Percentiles rank a stretch among this genome's conserved stretches.
phyloP scores from a whole-genome alignment of 2,113 vertebrate species.

The Pithys albifrons region DNA sequence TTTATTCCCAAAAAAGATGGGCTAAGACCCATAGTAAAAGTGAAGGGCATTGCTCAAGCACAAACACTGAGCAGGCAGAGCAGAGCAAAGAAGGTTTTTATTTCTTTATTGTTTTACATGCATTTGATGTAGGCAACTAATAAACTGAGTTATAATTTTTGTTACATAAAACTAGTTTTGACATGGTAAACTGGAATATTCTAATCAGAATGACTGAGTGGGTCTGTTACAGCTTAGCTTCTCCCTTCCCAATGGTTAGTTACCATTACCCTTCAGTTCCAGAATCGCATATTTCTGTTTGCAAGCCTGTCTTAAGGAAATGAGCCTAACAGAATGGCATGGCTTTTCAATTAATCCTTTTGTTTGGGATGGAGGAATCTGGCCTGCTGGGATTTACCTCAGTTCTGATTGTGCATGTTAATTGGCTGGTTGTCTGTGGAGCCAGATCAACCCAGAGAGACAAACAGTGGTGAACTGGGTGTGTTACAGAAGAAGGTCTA shows the following conservation, averaged over 20 bases:
- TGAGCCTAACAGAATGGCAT: neutral
- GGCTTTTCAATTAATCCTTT: neutral
- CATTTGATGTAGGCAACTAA: neutral
- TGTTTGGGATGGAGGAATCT: neutral
- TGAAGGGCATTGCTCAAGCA: slow-evolving; percentile 52
- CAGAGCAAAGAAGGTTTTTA: slow-evolving; percentile 56
- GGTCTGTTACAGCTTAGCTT: neutral
- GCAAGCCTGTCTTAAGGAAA: neutral
- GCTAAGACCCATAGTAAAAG: slow-evolving; percentile 87
- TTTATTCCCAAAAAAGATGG: slow-evolving; percentile 89
- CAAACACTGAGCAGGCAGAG: slow-evolving; percentile 31
- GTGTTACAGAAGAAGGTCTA: neutral
- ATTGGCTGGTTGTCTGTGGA: neutral
- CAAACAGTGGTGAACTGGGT: neutral
- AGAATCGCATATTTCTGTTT: neutral
- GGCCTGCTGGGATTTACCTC: neutral
- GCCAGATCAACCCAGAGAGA: neutral
- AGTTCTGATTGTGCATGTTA: fast-evolving
- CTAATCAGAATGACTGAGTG: neutral
- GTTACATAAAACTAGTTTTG: neutral
- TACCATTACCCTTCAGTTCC: neutral
- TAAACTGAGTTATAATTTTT: neutral
- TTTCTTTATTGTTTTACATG: neutral
- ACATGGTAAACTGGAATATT: neutral
- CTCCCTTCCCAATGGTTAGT: neutral